Base-by-base conservation (phyloP, 1,140 invertebrate species). In the Asbolus verrucosus region DNA sequence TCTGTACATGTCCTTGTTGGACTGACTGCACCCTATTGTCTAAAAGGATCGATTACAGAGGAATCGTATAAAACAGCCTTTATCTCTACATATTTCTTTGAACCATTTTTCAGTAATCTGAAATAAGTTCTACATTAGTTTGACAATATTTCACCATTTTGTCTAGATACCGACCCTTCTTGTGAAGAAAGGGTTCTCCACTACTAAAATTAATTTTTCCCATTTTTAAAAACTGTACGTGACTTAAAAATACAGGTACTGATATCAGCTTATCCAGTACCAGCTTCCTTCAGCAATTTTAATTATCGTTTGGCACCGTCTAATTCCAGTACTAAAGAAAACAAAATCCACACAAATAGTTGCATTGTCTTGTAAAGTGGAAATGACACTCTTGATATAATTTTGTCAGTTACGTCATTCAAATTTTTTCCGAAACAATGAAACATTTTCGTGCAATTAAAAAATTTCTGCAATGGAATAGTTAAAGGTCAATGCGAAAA, bases 191-290 rank as follows among this genome's bases (percentile, higher is more conserved):
- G 4, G 83, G 82, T 71, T 84, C 83, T 6, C 82, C 82, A 9
- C 82, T 81, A 33, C 81, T 83, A 33, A 84, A 82, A 71, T 83
- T 84, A 1, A 84, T 73, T 66, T 84, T 84, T 71, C 82, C 78
- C 83, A 84, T 83, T 4, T 82, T 82, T 82, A 16, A 4, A 70
- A 73, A 67, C 43, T 54, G n/a, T n/a, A n/a, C n/a, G n/a, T n/a
- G n/a, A n/a, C n/a, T n/a, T n/a, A n/a, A n/a, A n/a, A n/a, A n/a
- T n/a, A n/a, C n/a, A n/a, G n/a, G n/a, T n/a, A n/a, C n/a, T n/a
- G n/a, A n/a, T n/a, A n/a, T n/a, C n/a, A n/a, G n/a, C n/a, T n/a
- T n/a, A n/a, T n/a, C n/a, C n/a, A n/a, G 73, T 74, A 81, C 82
- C 82, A 15, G 73, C 70, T 50, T 79, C 62, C 61, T 77, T 77